Percentiles rank a stretch among this genome's conserved stretches.
phyloP scores from a whole-genome alignment of 2,113 vertebrate genomes.

The Bujurquina vittata region DNA sequence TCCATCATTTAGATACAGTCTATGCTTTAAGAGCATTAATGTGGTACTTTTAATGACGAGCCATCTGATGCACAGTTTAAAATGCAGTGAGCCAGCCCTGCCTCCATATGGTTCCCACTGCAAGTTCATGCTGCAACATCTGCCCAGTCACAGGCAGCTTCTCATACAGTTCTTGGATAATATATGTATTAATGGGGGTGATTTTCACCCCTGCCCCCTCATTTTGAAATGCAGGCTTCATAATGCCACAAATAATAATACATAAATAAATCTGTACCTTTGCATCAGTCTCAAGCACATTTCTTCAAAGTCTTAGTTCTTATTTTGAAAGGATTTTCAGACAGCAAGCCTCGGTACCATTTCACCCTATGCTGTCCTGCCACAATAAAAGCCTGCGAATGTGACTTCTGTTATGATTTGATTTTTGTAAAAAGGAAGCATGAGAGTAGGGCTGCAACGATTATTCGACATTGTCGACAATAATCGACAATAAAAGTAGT shows the following conservation, averaged over 20 bases:
- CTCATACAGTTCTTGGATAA: too few species aligned
- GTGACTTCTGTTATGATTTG: neutral
- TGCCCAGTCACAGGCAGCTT: neutral
- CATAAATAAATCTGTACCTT: neutral
- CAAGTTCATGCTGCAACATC: neutral
- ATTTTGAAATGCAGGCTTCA: neutral
- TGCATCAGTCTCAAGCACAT: neutral
- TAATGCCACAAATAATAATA: neutral
- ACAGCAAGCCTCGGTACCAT: neutral
- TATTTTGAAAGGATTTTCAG: accelerated
- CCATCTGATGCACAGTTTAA: neutral
- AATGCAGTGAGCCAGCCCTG: neutral
- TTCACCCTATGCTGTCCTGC: neutral
- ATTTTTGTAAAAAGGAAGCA: too few species aligned
- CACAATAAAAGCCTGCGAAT: neutral
- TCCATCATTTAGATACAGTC: neutral
- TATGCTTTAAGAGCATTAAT: neutral
- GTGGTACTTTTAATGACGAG: too few species aligned
- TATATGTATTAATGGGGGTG: too few species aligned
- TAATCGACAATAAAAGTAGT: too few species aligned
- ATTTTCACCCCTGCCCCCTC: neutral
- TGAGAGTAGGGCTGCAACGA: too few species aligned
- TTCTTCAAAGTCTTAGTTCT: too few species aligned
- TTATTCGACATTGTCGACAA: too few species aligned
- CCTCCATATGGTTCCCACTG: neutral